These are phyloP conservation scores for Syritta pipiens DNA, from an alignment of 2,888 invertebrate genomes.

Conservation along the genomic window DNA sequence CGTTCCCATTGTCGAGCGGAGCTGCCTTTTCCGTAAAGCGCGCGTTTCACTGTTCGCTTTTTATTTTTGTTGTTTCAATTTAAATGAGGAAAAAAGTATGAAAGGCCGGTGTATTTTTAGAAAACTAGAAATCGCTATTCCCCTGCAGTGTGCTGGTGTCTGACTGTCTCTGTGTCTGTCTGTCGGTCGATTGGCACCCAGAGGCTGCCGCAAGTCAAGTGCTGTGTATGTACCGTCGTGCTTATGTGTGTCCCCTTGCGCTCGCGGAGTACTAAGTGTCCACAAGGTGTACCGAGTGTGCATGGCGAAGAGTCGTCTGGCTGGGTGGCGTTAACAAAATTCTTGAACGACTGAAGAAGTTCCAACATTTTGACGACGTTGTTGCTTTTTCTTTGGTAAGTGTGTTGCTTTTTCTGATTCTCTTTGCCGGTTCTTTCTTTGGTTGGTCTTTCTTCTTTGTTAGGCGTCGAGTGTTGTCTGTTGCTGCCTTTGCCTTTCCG, in stretches of 20 bases:
- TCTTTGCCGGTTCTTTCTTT: too few relatives aligned
- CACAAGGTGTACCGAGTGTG: too few relatives aligned
- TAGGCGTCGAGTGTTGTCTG: too few relatives aligned
- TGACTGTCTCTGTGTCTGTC: slow-evolving; percentile 30
- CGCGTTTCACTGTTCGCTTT: slow-evolving; percentile 33
- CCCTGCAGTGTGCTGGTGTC: slow-evolving; percentile 11
- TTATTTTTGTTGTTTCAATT: slow-evolving; percentile 11
- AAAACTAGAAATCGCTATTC: slow-evolving; percentile 42
- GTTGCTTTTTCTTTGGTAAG: slow-evolving; percentile 10
- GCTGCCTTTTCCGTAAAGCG: slow-evolving; percentile 62
- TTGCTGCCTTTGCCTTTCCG: too few relatives aligned
- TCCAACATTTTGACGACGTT: neutral
- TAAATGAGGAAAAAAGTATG: slow-evolving; percentile 2
- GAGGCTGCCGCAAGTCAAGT: neutral
- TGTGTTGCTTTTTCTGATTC: neutral
- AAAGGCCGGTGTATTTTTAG: slow-evolving; percentile 57
- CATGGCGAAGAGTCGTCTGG: too few relatives aligned
- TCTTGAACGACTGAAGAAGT: neutral
- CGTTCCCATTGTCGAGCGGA: too few relatives aligned
- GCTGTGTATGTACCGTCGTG: neutral
- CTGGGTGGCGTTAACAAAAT: slow-evolving; percentile 13
- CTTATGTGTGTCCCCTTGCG: neutral
- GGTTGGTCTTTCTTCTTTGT: too few relatives aligned
- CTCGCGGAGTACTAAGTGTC: neutral
- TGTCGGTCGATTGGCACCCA: slow-evolving; percentile 1